A percentile compares a stretch with the other conserved stretches of the same genome.
Conservation (phyloP, 2,888 invertebrate species). For the Escarpia spicata region DNA sequence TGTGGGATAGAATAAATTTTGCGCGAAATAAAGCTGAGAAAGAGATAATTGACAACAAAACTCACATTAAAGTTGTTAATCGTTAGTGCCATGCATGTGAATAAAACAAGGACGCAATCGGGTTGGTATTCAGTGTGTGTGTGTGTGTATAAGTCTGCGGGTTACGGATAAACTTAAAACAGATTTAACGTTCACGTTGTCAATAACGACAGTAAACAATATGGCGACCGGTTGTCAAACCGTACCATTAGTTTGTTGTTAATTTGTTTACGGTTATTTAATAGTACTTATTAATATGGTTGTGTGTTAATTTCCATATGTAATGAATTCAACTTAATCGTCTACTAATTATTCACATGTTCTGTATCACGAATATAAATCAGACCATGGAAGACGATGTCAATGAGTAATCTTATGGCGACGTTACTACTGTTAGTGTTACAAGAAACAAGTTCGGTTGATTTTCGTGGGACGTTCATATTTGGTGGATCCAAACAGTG, state of each 20-base stretch:
- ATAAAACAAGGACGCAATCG: background rate
- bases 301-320: background rate
- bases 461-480: too few species aligned
- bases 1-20: background rate
- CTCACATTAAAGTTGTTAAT: background rate
- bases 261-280: background rate
- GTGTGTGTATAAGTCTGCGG: background rate
- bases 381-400: background rate
- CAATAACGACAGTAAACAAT: constrained; percentile 16
- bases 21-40: background rate
- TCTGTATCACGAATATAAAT: background rate
- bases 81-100: background rate
- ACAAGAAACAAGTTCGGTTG: too few species aligned
- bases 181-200: background rate
- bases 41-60: background rate
- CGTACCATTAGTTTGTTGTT: background rate
- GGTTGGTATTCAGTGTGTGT: background rate
- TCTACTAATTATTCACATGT: background rate
- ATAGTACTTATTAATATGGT: background rate
- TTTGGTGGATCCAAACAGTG: too few species aligned
- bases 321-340: background rate
- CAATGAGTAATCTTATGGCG: too few species aligned
- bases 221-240: constrained; percentile 13
- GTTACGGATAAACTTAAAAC: background rate
- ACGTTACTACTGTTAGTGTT: too few species aligned